Conservation (phyloP, 2,888 invertebrate species). For the Hipparchia semele region DNA sequence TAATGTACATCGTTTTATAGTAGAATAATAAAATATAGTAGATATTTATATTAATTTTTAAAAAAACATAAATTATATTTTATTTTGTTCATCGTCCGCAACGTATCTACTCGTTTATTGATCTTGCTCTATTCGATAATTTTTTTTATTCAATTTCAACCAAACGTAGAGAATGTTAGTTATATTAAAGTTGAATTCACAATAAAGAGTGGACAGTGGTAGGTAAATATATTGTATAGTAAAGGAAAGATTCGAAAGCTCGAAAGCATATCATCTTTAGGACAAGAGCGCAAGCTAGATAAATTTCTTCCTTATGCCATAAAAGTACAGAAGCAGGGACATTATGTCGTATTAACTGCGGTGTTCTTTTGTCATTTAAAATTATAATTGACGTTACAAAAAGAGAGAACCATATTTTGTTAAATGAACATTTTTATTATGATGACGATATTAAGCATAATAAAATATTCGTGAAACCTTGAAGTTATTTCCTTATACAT, state of each 20-base stretch:
- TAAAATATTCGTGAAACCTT: conserved; percentile 3
- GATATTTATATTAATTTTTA: no score
- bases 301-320: background rate
- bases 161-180: background rate
- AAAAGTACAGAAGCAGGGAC: background rate
- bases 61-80: no score
- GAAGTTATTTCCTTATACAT: background rate
- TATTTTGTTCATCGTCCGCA: no score
- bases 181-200: background rate
- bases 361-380: background rate
- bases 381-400: conserved; percentile 13
- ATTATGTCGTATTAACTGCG: background rate
- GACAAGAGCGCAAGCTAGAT: background rate
- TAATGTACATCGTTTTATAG: no score
- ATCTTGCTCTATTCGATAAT: background rate
- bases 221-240: background rate
- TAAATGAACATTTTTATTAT: conserved; percentile 10
- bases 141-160: no score
- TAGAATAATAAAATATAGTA: no score
- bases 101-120: background rate
- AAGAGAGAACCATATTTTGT: background rate
- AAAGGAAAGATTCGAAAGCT: background rate
- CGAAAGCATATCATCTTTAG: background rate
- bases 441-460: background rate
- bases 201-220: background rate